Conservation (phyloP, 64 coral and sea anemone species). For the Montipora capricornis region DNA sequence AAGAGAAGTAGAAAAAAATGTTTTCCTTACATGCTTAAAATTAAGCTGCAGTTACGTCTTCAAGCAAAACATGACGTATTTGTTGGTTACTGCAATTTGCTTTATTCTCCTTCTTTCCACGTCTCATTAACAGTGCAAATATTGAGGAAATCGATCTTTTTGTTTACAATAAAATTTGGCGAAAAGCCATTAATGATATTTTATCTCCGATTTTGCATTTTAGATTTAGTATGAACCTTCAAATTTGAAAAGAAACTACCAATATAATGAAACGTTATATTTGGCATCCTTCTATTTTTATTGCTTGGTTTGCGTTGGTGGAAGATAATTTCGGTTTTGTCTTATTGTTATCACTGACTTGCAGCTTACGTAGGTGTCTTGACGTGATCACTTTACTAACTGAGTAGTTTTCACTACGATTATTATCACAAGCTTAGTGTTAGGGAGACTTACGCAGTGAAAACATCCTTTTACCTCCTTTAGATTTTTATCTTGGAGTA, state of each 20-base stretch:
- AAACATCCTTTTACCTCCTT: neutral
- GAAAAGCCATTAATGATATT: slow-evolving; percentile 17
- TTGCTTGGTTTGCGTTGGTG: neutral
- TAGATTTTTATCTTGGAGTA: neutral
- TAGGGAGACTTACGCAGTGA: neutral
- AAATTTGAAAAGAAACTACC: neutral
- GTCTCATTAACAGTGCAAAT: neutral
- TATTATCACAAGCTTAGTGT: neutral
- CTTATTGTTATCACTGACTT: neutral
- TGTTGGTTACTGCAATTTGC: neutral
- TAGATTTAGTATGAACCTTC: neutral
- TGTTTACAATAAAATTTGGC: neutral
- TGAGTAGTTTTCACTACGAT: neutral
- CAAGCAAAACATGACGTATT: neutral
- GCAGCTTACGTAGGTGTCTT: neutral
- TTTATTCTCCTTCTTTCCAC: neutral
- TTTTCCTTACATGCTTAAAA: neutral
- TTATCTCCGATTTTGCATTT: neutral
- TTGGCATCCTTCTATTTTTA: slow-evolving; percentile 2
- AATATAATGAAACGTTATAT: neutral
- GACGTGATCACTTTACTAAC: neutral
- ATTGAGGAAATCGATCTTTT: neutral
- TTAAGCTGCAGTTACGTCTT: neutral
- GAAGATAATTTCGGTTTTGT: neutral
- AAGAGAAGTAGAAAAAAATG: too few species aligned